Evolutionary conservation across 1,140 invertebrate species (phyloP).

Genomic region (Anastrepha obliqua): DNA sequence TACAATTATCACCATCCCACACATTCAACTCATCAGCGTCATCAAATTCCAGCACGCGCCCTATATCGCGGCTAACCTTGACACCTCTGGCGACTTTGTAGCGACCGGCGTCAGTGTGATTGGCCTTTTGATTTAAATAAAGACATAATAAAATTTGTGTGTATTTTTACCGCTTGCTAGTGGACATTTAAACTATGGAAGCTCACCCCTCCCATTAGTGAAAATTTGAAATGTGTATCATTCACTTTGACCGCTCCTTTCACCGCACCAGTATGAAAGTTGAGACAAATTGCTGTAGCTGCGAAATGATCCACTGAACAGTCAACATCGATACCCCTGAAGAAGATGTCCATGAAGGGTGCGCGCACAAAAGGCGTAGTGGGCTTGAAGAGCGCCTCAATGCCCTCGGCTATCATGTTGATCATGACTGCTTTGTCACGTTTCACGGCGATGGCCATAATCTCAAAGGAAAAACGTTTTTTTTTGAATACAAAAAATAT

Average conservation of each 20-base stretch:
- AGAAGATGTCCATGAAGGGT: slow-evolving; percentile 80
- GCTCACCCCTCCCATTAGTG: slow-evolving; percentile 81
- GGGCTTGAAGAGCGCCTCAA: slow-evolving; percentile 78
- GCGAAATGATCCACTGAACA: slow-evolving; percentile 82
- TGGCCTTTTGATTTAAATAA: slow-evolving; percentile 57
- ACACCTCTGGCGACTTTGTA: slow-evolving; percentile 81
- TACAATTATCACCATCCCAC: slow-evolving; percentile 80
- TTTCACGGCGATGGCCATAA: slow-evolving; percentile 73
- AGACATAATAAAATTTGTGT: not conserved
- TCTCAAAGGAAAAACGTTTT: slow-evolving; percentile 55
- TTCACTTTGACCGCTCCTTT: slow-evolving; percentile 75
- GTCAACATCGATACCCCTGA: slow-evolving; percentile 80
- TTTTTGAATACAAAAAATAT: not conserved
- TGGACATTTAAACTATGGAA: not conserved
- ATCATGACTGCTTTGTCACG: slow-evolving; percentile 77
- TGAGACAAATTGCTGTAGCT: slow-evolving; percentile 80
- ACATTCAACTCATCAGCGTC: slow-evolving; percentile 76
- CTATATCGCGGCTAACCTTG: slow-evolving; percentile 80
- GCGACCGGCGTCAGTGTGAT: slow-evolving; percentile 61
- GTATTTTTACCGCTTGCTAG: not conserved
- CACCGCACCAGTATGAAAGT: slow-evolving; percentile 77
- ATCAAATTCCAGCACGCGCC: slow-evolving; percentile 79
- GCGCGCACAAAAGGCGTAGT: slow-evolving; percentile 79
- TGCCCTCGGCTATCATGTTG: slow-evolving; percentile 76
- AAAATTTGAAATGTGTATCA: slow-evolving; percentile 80